Conservation (phyloP, 2,113 vertebrate genomes). For the Chionomys nivalis region DNA sequence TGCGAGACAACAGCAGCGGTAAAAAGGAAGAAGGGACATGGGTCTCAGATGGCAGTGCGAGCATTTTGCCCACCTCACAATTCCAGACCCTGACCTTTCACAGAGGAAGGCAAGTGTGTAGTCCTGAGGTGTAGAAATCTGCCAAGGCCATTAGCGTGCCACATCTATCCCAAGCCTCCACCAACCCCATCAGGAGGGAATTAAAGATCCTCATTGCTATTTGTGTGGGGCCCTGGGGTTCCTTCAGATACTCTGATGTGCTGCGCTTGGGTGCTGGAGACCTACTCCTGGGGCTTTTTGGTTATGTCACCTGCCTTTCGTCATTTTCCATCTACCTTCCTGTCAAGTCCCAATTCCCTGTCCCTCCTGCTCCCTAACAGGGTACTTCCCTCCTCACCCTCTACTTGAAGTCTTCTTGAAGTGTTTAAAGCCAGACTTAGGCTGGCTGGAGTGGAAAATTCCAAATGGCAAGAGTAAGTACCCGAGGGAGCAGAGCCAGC, state of each 20-base stretch:
- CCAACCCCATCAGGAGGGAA: neutral
- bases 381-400: neutral
- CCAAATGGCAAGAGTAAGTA: neutral
- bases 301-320: neutral
- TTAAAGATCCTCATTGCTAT: neutral
- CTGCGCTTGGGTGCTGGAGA: rapidly evolving
- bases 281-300: neutral
- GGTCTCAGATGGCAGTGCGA: rapidly evolving
- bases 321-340: neutral
- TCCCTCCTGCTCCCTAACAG: neutral
- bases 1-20: neutral
- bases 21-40: neutral
- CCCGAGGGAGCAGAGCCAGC: neutral
- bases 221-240: rapidly evolving
- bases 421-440: neutral
- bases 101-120: neutral
- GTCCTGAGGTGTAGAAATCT: neutral
- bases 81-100: neutral
- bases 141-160: too few species aligned
- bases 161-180: neutral
- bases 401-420: neutral
- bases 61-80: neutral
- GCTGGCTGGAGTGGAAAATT: neutral
- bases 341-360: neutral
- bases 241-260: neutral